Evolutionary conservation across 2,888 invertebrate species (phyloP).

Genomic region (Parnassius mnemosyne): DNA sequence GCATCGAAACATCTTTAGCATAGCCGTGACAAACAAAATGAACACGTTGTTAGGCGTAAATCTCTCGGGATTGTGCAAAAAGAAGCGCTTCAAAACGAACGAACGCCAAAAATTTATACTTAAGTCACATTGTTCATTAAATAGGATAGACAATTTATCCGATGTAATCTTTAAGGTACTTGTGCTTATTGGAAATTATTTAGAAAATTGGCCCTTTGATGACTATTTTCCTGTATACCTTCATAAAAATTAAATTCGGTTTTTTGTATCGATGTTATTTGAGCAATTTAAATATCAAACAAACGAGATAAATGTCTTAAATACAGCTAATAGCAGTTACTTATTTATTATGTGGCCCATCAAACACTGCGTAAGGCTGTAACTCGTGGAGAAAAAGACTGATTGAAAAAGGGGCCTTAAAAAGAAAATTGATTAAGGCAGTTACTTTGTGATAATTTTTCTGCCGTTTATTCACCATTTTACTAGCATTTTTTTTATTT

Average conservation of each 20-base stretch:
- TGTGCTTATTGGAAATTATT: slow-evolving; percentile 18
- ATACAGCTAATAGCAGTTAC: slow-evolving; percentile 13
- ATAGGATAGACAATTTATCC: slow-evolving; percentile 31
- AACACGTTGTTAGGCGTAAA: slow-evolving; percentile 42
- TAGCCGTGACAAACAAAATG: slow-evolving; percentile 35
- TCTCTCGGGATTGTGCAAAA: slow-evolving; percentile 40
- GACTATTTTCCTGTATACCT: slow-evolving; percentile 15
- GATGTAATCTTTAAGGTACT: slow-evolving; percentile 30
- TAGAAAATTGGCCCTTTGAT: slow-evolving; percentile 17
- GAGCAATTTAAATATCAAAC: slow-evolving; percentile 9
- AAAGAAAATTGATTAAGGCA: too few species aligned
- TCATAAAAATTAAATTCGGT: slow-evolving; percentile 13
- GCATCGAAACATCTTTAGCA: slow-evolving; percentile 28
- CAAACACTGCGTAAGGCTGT: not conserved
- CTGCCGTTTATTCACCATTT: too few species aligned
- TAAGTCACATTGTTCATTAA: slow-evolving; percentile 36
- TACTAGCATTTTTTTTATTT: too few species aligned
- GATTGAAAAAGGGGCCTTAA: too few species aligned
- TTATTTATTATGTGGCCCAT: not conserved
- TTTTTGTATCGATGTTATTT: slow-evolving; percentile 25
- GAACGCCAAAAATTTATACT: slow-evolving; percentile 33
- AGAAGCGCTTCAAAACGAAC: slow-evolving; percentile 34
- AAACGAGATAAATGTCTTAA: slow-evolving; percentile 23
- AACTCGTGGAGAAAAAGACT: not conserved
- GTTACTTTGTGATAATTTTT: too few species aligned